Evolutionary conservation across 2,113 vertebrate species (phyloP).

Genomic region (Hiodon alosoides): DNA sequence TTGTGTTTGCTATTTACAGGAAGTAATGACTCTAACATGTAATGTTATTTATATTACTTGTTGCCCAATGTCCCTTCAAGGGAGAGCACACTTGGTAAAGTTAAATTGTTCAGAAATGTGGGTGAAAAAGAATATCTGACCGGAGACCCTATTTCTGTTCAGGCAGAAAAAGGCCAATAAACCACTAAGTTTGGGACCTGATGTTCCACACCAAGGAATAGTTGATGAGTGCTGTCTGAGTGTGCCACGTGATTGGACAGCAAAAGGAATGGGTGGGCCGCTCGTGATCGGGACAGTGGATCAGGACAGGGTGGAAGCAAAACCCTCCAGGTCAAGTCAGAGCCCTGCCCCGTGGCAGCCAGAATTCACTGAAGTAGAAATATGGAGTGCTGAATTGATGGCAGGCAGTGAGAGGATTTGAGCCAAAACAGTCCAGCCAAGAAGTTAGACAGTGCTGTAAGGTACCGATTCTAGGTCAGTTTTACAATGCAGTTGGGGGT

Average conservation of each 20-base stretch:
- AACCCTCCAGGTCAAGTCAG: conserved; percentile 8
- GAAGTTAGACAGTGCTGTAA: neutral
- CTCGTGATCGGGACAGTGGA: neutral
- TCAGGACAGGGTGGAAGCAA: neutral
- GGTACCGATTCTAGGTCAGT: conserved; percentile 3
- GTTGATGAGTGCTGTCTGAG: neutral
- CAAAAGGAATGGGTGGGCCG: neutral
- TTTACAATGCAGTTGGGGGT: neutral
- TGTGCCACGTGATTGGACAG: conserved; percentile 7
- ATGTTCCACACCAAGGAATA: neutral
- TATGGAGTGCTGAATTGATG: conserved; percentile 2
- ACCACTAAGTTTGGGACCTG: conserved; percentile 2
- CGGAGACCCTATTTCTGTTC: neutral
- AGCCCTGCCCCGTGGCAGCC: conserved; percentile 2
- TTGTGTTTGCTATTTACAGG: conserved; percentile 1
- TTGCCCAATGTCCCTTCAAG: neutral
- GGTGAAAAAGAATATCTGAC: conserved; percentile 7
- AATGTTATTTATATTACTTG: too few species aligned
- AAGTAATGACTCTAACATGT: too few species aligned
- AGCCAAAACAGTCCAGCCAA: neutral
- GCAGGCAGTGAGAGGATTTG: neutral
- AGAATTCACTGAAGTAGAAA: neutral
- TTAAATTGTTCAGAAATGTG: neutral
- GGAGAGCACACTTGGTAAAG: neutral
- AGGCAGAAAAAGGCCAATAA: neutral